Conservation (phyloP, 1,140 invertebrate genomes). For the Papilio aristodemus region DNA sequence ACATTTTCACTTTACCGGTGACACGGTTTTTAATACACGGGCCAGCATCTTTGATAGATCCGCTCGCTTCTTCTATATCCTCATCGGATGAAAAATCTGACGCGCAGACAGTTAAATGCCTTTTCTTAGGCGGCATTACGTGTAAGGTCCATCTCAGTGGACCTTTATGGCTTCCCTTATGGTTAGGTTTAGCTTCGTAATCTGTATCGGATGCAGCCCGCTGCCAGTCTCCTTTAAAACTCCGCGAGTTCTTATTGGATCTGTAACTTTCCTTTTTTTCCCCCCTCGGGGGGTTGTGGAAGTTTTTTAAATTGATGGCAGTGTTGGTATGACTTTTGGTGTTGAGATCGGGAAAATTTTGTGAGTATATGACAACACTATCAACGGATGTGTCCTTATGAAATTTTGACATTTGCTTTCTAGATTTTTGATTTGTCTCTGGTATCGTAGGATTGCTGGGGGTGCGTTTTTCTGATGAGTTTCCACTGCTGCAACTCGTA, state of each 20-base stretch:
- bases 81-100: conserved; percentile 73
- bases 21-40: conserved; percentile 59
- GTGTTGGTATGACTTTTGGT: conserved; percentile 61
- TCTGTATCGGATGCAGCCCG: conserved; percentile 69
- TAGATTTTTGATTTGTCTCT: conserved; percentile 47
- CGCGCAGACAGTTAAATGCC: conserved; percentile 62
- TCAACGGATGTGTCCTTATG: conserved; percentile 66
- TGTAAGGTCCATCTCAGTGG: conserved; percentile 66
- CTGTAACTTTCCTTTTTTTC: conserved; percentile 71
- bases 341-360: conserved; percentile 73
- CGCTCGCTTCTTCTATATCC: conserved; percentile 52
- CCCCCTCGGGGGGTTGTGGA: conserved; percentile 74
- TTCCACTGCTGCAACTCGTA: conserved; percentile 72
- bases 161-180: conserved; percentile 53
- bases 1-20: conserved; percentile 61
- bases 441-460: conserved; percentile 36
- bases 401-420: conserved; percentile 59
- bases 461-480: conserved; percentile 56
- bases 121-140: conserved; percentile 67
- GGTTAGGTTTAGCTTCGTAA: conserved; percentile 56
- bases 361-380: conserved; percentile 71
- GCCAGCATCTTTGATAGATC: conserved; percentile 59
- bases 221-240: conserved; percentile 57
- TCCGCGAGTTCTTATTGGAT: conserved; percentile 49
- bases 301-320: conserved; percentile 76